Evolutionary conservation across 2,113 vertebrate genomes (phyloP).

Genomic region (Corvus cornix): DNA sequence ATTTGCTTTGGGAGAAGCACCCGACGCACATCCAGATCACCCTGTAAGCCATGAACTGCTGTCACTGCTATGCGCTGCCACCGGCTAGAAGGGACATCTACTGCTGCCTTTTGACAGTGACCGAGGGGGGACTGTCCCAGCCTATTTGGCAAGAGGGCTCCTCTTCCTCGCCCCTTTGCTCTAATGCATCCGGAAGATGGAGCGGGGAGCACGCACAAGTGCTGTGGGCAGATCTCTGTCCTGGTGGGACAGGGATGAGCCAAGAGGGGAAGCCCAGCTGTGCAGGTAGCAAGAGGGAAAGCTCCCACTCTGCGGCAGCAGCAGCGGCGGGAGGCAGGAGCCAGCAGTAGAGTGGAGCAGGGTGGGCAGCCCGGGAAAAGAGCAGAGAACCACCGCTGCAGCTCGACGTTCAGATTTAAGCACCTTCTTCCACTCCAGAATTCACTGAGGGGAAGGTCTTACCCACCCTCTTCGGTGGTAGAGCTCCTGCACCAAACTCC

Average conservation of each 20-base stretch:
- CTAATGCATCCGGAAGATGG: accelerated
- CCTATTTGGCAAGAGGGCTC: neutral
- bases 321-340: accelerated
- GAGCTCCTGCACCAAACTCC: neutral
- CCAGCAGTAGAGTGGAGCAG: accelerated
- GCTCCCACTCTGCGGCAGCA: neutral
- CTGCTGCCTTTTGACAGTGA: accelerated
- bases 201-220: accelerated
- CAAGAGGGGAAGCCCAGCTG: neutral
- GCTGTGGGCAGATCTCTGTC: neutral
- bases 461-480: accelerated
- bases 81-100: accelerated
- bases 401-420: neutral
- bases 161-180: neutral
- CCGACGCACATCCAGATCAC: accelerated
- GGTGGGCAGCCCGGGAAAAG: accelerated
- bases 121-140: accelerated
- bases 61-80: neutral
- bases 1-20: neutral
- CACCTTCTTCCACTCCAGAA: neutral
- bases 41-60: neutral
- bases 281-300: neutral
- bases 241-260: neutral
- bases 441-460: neutral
- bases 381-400: neutral